Evolutionary conservation across 2,113 vertebrate species (phyloP), one percentile per base, ranked within the genome.

Genomic region (Todiramphus saurophagus): DNA sequence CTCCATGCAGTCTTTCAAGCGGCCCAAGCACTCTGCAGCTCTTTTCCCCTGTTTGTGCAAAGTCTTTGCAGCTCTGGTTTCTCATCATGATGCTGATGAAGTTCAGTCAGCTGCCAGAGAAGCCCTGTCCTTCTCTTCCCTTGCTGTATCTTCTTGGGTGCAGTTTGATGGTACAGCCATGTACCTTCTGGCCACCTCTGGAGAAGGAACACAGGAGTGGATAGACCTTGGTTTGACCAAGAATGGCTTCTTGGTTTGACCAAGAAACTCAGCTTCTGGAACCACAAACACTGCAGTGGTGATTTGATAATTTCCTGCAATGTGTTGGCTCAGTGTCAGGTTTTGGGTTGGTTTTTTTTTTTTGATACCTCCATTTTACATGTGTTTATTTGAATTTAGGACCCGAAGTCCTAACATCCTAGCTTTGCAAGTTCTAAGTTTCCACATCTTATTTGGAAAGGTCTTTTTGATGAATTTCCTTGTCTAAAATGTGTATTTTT

Each of bases 51-150:
- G 3, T 43, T 75, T 5, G 39, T 62, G 62, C 16, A 64, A 25
- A 35, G 15, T 7, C 7, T 11, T 60, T 18, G 31, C 5, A 18
- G 20, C 33, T 73, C 31, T 46, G 69, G 53, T 19, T 20, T 44
- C 39, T 59, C 18, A 1, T 7, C 25, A 6, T 13, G 58, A 13
- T 8, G 2, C 35, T 13, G 37, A 28, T 48, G 63, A 43, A 31
- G n/a, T 43, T 43, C 1, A 0, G 2, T 18, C 41, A 46, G 16
- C 9, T 14, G 8, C 8, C 4, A 18, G 24, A 76, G 33, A 24
- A n/a, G 68, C 23, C 15, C 43, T 23, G 53, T 55, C 64, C 31
- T n/a, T 31, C 27, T 35, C 50, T n/a, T 41, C 24, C 41, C 53
- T 56, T 39, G 35, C 50, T 60, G 0, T 12, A 2, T 16, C 63